A percentile compares a stretch with the other conserved stretches of the same genome.
Evolutionary conservation across 2,888 invertebrate genomes (phyloP).

Genomic region (Chouioia cunea): DNA sequence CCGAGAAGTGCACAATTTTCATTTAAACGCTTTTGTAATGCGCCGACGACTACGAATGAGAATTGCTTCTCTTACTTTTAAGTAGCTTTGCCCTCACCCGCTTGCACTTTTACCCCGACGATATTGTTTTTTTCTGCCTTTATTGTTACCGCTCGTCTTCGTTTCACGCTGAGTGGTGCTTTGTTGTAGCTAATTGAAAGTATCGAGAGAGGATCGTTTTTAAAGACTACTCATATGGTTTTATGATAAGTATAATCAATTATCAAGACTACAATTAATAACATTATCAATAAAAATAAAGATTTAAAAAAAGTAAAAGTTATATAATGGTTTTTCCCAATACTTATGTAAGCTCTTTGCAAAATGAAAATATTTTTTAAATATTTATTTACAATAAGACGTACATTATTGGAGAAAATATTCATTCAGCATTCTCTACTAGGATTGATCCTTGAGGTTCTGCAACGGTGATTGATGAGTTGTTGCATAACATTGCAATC

Average conservation of each 20-base stretch:
- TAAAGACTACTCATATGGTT: too few species aligned
- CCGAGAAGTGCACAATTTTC: conserved; percentile 55
- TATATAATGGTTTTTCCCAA: too few species aligned
- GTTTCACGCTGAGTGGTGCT: neutral
- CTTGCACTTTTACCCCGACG: conserved; percentile 23
- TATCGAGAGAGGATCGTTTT: too few species aligned
- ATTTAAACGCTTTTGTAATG: conserved; percentile 49
- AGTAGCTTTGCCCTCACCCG: conserved; percentile 35
- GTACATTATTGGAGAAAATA: neutral
- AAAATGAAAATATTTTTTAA: too few species aligned
- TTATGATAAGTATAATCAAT: too few species aligned
- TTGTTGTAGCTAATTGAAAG: neutral
- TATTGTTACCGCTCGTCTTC: conserved; percentile 36
- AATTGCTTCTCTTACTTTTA: conserved; percentile 47
- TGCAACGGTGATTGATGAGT: neutral
- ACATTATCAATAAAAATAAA: too few species aligned
- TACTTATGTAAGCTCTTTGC: too few species aligned
- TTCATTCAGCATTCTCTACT: neutral
- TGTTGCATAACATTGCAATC: neutral
- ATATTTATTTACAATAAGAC: too few species aligned
- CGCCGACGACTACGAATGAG: conserved; percentile 48
- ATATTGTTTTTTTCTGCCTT: conserved; percentile 41
- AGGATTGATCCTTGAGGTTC: neutral
- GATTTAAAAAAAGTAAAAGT: too few species aligned
- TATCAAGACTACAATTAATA: too few species aligned